A percentile compares a stretch with the other conserved stretches of the same genome.
Evolutionary conservation across 1,140 invertebrate genomes (phyloP).

Genomic region (Drosophila kanapiae): DNA sequence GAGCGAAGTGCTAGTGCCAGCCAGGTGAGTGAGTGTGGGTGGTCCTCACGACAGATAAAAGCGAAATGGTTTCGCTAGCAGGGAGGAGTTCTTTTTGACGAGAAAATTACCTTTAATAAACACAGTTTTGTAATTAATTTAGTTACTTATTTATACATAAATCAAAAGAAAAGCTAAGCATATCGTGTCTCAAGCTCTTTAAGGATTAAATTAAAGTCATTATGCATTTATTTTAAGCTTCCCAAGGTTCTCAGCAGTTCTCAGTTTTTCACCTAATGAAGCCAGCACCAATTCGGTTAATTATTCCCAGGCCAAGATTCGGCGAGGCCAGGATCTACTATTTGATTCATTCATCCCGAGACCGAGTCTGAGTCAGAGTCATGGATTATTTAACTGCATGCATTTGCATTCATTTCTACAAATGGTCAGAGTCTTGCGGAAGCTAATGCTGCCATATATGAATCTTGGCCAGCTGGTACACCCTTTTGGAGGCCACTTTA

Average conservation of each 20-base stretch:
- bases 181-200: neutral
- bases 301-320: conserved; percentile 19
- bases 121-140: no score
- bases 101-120: no score
- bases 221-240: neutral
- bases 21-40: conserved; percentile 13
- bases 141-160: neutral
- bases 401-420: conserved; percentile 62
- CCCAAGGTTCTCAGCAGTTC: neutral
- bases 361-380: neutral
- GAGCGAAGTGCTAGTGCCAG: neutral
- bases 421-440: conserved; percentile 57
- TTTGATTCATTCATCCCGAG: conserved; percentile 16
- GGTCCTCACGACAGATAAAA: conserved; percentile 16
- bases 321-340: neutral
- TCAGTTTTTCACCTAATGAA: conserved; percentile 11
- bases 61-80: conserved; percentile 7
- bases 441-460: conserved; percentile 49
- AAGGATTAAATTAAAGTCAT: neutral
- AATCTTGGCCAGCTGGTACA: conserved; percentile 23
- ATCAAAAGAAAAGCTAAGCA: neutral
- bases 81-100: neutral
- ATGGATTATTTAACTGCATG: conserved; percentile 41
- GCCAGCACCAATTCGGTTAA: conserved; percentile 22
- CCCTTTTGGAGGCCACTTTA: conserved; percentile 1